phyloP scores from a whole-genome alignment of 2,113 vertebrate genomes.

The Mandrillus leucophaeus region DNA sequence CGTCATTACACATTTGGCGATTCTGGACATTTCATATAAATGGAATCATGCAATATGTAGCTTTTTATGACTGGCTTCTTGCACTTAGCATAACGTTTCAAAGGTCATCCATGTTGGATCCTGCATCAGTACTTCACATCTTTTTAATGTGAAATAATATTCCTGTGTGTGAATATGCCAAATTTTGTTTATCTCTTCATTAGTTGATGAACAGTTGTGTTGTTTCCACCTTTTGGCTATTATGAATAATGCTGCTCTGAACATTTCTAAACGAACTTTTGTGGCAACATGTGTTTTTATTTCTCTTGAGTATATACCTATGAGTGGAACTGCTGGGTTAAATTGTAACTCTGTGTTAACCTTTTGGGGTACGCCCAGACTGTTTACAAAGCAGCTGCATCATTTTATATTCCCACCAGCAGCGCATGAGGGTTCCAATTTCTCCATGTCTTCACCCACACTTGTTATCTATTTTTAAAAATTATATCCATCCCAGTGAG shows the following conservation, averaged over 20 bases:
- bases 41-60: neutral
- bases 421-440: neutral
- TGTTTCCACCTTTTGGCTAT: neutral
- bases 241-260: neutral
- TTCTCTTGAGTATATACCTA: neutral
- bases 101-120: neutral
- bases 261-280: neutral
- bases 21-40: neutral
- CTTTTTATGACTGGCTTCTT: neutral
- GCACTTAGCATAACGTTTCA: neutral
- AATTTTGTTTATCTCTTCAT: neutral
- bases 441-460: neutral
- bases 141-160: neutral
- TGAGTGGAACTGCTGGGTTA: neutral
- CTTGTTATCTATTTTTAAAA: neutral
- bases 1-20: neutral
- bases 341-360: neutral
- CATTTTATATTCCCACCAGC: neutral
- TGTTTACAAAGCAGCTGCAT: neutral
- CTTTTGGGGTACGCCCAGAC: neutral
- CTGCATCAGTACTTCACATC: neutral
- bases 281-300: neutral
- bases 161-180: neutral
- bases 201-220: neutral
- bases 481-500: neutral